phyloP scores from a whole-genome alignment of 2,113 vertebrate genomes.

The Nyctereutes procyonoides region DNA sequence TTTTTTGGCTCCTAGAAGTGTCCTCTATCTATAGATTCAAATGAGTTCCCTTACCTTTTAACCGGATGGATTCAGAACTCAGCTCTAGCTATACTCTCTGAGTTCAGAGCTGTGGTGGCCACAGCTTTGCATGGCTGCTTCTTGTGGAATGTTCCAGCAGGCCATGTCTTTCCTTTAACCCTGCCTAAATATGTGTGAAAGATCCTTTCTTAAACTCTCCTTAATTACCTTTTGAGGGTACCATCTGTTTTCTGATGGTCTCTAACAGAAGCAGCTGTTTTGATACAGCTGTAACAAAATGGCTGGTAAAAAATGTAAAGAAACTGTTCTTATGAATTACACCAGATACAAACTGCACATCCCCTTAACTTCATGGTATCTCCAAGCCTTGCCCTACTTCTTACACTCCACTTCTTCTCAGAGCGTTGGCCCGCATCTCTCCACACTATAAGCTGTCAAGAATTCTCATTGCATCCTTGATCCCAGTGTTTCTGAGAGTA shows the following conservation, averaged over 20 bases:
- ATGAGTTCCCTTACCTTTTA: neutral
- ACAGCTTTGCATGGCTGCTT: neutral
- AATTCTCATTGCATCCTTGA: neutral
- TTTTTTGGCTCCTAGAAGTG: neutral
- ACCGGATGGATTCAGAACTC: neutral
- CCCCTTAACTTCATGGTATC: neutral
- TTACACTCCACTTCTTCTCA: neutral
- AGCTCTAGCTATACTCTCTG: neutral
- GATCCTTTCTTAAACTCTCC: neutral
- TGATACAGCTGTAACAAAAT: neutral
- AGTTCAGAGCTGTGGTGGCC: neutral
- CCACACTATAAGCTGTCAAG: neutral
- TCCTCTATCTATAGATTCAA: neutral
- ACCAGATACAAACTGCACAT: neutral
- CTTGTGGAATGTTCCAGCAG: neutral
- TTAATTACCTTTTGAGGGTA: constrained; percentile 3
- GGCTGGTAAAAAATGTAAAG: neutral
- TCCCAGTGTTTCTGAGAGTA: neutral
- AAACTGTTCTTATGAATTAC: neutral
- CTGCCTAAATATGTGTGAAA: neutral
- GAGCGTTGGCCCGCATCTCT: neutral
- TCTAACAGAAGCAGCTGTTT: constrained; percentile 23
- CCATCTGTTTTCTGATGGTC: constrained; percentile 23
- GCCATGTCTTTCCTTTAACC: neutral
- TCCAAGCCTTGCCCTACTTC: neutral